phyloP scores from a whole-genome alignment of 2,113 vertebrate genomes.

The Sus scrofa region T2T-Sscrofa CM000813.6:52905501-52906000 shows the following conservation, averaged over 20 bases:
- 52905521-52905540: not conserved
- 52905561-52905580: not conserved
- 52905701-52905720: not conserved
- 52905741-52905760: not conserved
- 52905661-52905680: not conserved
- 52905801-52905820: not conserved
- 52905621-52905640: not conserved
- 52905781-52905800: not conserved
- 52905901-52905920: no score
- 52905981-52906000: no score
- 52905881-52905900: no score
- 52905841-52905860: not conserved
- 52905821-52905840: not conserved
- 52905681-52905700: not conserved
- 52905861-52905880: no score
- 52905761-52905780: not conserved
- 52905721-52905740: not conserved
- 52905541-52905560: not conserved
- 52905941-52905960: no score
- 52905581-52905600: no score
- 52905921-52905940: no score
- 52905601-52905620: not conserved
- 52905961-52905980: no score
- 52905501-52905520: not conserved
- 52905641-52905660: not conserved